These are phyloP conservation scores for Acipenser ruthenus DNA, from an alignment of 2,797 vertebrate species.

Conservation along the genomic window DNA sequence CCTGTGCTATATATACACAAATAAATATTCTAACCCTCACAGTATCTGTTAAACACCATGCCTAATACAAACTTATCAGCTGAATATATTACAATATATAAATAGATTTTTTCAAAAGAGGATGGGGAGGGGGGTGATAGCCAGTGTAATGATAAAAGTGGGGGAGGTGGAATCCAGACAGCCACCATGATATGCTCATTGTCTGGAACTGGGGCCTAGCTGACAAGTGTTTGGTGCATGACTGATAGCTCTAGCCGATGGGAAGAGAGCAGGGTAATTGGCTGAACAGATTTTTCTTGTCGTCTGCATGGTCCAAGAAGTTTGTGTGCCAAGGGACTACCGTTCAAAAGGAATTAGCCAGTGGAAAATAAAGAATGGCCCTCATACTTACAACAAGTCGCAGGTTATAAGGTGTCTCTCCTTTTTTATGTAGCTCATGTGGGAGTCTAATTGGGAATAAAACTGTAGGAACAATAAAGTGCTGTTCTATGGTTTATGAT, in stretches of 20 bases:
- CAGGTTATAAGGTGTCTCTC: background rate
- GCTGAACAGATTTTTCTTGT: slow-evolving; percentile 3
- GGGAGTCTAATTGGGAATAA: no score
- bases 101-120: background rate
- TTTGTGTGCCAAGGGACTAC: background rate
- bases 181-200: background rate
- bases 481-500: no score
- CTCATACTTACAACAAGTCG: background rate
- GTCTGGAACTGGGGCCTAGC: slow-evolving; percentile 1
- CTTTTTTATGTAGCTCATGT: no score
- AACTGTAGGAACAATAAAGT: no score
- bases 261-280: slow-evolving; percentile 1
- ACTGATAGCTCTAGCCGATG: background rate
- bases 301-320: background rate
- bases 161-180: background rate
- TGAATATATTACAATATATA: background rate
- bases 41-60: background rate
- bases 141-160: background rate
- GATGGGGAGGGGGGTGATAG: background rate
- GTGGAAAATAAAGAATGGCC: background rate
- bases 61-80: background rate
- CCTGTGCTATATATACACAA: background rate
- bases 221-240: background rate
- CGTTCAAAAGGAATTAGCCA: background rate
- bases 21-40: background rate